Evolutionary conservation across 2,113 vertebrate species (phyloP).

Genomic region (Tragelaphus strepsiceros): DNA sequence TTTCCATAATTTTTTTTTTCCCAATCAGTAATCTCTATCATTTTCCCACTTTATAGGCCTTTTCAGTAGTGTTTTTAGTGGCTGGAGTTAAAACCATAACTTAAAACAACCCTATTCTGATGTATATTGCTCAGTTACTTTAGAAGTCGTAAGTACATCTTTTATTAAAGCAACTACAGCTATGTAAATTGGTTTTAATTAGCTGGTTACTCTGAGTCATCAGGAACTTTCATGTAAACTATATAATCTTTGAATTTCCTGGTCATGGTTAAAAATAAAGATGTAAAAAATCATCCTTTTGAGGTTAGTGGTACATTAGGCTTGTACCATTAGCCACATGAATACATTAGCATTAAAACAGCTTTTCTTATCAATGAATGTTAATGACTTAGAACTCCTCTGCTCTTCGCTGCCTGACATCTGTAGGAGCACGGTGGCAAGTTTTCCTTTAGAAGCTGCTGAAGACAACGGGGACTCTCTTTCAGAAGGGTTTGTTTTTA

Average conservation of each 20-base stretch:
- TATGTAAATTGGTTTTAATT: background rate
- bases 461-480: background rate
- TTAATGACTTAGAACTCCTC: background rate
- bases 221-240: background rate
- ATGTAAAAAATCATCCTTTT: background rate
- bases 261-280: background rate
- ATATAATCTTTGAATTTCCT: background rate
- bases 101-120: background rate
- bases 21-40: background rate
- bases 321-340: background rate
- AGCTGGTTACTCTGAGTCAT: background rate
- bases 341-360: background rate
- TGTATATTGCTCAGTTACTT: background rate
- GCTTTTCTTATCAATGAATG: background rate
- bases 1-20: background rate
- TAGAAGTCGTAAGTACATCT: background rate
- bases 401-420: background rate
- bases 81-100: conserved; percentile 8
- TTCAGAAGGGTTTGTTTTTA: conserved; percentile 54
- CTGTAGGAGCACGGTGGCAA: background rate
- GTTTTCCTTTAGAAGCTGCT: background rate
- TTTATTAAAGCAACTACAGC: background rate
- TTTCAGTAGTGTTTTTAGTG: background rate
- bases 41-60: background rate
- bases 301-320: background rate